These are phyloP conservation scores for Acridotheres tristis DNA, from an alignment of 2,797 vertebrate genomes.

Conservation along the genomic window DNA sequence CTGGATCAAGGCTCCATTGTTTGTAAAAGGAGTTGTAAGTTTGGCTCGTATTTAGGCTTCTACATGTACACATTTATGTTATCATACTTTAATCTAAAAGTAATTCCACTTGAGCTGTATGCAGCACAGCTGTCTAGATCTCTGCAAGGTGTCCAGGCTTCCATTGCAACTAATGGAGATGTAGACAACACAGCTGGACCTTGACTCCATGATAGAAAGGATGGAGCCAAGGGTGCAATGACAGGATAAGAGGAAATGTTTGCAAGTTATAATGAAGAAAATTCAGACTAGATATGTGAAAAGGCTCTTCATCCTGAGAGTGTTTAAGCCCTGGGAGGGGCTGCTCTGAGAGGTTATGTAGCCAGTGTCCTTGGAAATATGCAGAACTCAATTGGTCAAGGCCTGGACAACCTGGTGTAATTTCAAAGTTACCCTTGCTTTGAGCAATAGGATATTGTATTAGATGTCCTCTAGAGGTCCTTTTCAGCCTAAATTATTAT, in stretches of 20 bases:
- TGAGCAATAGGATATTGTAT: background rate
- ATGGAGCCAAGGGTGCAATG: background rate
- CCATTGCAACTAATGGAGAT: background rate
- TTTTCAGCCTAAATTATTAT: background rate
- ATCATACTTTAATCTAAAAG: background rate
- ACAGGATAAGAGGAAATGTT: background rate
- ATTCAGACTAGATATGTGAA: background rate
- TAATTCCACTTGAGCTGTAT: background rate
- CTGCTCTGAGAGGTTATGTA: background rate
- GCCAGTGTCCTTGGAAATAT: background rate
- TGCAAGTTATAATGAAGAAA: background rate
- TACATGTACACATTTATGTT: background rate
- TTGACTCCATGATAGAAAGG: background rate
- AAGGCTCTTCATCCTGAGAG: background rate
- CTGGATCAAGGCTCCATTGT: background rate
- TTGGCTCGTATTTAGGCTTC: background rate
- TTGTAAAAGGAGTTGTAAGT: background rate
- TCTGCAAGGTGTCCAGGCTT: background rate
- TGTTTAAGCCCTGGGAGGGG: background rate
- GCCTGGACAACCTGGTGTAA: background rate
- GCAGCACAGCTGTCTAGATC: background rate
- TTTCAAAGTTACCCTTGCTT: background rate
- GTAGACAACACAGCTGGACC: background rate
- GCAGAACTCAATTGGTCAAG: background rate
- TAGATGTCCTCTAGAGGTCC: background rate